These are phyloP conservation scores for Nothobranchius furzeri DNA, from an alignment of 2,113 vertebrate genomes.

Conservation along the genomic window DNA sequence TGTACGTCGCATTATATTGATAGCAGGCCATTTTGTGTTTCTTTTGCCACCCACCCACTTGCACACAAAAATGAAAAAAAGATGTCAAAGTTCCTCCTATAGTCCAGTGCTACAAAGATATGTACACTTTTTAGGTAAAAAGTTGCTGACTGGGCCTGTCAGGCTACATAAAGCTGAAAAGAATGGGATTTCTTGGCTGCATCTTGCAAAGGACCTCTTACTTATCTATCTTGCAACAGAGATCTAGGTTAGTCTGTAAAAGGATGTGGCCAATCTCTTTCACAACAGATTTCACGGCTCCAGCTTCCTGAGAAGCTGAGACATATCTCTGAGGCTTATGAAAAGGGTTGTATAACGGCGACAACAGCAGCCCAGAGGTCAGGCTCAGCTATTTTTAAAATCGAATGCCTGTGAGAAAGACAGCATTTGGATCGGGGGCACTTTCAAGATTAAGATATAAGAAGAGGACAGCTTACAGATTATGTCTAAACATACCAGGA, in stretches of 20 bases:
- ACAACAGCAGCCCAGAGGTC: slow-evolving; percentile 34
- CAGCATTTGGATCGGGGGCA: slow-evolving; percentile 28
- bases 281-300: slow-evolving; percentile 4
- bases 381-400: slow-evolving; percentile 43
- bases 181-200: not conserved
- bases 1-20: no score
- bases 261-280: not conserved
- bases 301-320: slow-evolving; percentile 22
- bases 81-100: no score
- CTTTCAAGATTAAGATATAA: slow-evolving; percentile 35
- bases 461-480: slow-evolving; percentile 24
- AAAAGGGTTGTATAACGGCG: slow-evolving; percentile 49
- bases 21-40: no score
- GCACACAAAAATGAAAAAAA: no score
- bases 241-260: not conserved
- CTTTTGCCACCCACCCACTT: no score
- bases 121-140: no score
- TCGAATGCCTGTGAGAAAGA: slow-evolving; percentile 11
- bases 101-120: no score
- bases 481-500: slow-evolving; percentile 26
- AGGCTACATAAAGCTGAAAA: no score
- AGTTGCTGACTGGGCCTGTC: not conserved
- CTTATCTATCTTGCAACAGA: slow-evolving; percentile 2
- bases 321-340: slow-evolving; percentile 37
- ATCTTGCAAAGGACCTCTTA: not conserved